Conservation (phyloP, 2,113 vertebrate species). For the Hyaena hyaena region DNA sequence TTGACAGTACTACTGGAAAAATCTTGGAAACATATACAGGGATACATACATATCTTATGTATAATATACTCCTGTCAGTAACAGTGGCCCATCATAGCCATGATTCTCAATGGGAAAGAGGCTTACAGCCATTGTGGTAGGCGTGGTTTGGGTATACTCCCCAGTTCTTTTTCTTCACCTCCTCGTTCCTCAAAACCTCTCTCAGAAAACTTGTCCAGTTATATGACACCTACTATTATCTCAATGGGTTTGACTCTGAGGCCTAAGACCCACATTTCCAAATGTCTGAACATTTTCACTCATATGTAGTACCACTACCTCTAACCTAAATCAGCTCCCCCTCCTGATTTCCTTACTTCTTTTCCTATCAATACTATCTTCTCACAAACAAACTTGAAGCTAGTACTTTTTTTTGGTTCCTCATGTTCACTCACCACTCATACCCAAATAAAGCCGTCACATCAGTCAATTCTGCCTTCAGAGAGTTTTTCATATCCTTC, state of each 20-base stretch:
- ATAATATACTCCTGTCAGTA: neutral
- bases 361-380: neutral
- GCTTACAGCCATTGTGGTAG: neutral
- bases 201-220: constrained; percentile 9
- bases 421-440: neutral
- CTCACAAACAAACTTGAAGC: neutral
- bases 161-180: neutral
- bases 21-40: neutral
- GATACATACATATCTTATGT: neutral
- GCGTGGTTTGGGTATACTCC: neutral
- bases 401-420: neutral
- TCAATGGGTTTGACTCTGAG: neutral
- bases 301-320: neutral
- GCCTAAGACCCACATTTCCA: neutral
- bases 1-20: neutral
- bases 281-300: constrained; percentile 1
- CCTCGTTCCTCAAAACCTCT: neutral
- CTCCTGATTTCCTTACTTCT: neutral
- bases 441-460: neutral
- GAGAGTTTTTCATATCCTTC: neutral
- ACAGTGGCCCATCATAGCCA: neutral
- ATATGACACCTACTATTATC: neutral
- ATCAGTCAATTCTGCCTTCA: neutral
- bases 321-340: constrained; percentile 2
- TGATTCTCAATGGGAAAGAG: neutral